These are phyloP conservation scores for Ochropleura leucogaster DNA, from an alignment of 2,888 invertebrate species.

Conservation along the genomic window DNA sequence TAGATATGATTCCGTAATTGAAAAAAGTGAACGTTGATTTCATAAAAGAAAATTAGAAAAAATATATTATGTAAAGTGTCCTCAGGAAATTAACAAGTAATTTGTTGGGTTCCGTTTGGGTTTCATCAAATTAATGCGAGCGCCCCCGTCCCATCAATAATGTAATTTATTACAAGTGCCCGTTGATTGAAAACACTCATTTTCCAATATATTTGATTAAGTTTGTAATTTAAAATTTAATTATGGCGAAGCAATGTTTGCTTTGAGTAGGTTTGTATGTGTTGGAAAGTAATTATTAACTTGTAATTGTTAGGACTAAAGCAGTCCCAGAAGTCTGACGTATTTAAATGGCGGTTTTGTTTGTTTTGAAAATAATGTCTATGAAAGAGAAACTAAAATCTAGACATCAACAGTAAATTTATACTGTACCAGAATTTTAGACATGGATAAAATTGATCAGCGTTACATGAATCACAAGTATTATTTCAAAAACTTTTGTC, in stretches of 20 bases:
- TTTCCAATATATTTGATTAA: conserved; percentile 51
- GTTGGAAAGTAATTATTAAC: conserved; percentile 25
- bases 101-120: conserved; percentile 73
- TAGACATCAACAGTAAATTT: too few species aligned
- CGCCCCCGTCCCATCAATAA: conserved; percentile 61
- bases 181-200: conserved; percentile 64
- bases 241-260: conserved; percentile 25
- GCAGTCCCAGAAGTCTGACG: too few species aligned
- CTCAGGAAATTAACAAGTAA: conserved; percentile 73
- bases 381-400: too few species aligned
- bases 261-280: not conserved
- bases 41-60: conserved; percentile 33
- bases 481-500: too few species aligned
- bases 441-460: too few species aligned
- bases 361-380: too few species aligned
- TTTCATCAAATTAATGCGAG: conserved; percentile 76
- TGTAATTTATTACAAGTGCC: conserved; percentile 69
- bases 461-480: too few species aligned
- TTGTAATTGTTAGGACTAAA: not conserved
- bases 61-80: conserved; percentile 55
- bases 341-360: too few species aligned
- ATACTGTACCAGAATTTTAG: too few species aligned
- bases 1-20: conserved; percentile 11
- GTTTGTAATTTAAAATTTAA: conserved; percentile 48
- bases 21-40: conserved; percentile 40